These are phyloP conservation scores for Anastatus disparis DNA, from an alignment of 1,140 invertebrate genomes.

Conservation along the genomic window DNA sequence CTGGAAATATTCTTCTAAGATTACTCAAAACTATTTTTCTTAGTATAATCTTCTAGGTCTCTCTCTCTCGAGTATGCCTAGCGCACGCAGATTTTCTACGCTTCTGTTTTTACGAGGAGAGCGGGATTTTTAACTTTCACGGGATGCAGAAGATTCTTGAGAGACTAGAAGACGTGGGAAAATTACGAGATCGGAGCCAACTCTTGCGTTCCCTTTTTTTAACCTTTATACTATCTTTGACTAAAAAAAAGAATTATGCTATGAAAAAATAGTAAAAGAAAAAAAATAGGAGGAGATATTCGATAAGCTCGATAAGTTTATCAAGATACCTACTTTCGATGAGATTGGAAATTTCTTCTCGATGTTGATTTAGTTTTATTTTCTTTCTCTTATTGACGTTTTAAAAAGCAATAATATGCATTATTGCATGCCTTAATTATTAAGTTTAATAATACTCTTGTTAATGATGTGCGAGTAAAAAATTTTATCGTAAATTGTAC, in stretches of 20 bases:
- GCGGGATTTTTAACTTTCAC: constrained; percentile 39
- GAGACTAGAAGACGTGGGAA: constrained; percentile 34
- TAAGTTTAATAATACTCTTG: too few relatives aligned
- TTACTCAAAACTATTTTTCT: constrained; percentile 36
- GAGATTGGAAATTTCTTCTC: not conserved
- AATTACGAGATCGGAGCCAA: constrained; percentile 25
- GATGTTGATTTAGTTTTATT: not conserved
- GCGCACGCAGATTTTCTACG: constrained; percentile 38
- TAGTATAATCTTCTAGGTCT: constrained; percentile 33
- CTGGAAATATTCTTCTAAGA: constrained; percentile 27
- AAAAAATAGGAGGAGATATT: too few relatives aligned
- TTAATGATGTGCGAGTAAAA: not conserved
- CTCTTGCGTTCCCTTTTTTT: too few relatives aligned
- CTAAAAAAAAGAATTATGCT: too few relatives aligned
- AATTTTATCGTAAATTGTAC: too few relatives aligned
- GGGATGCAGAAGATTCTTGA: constrained; percentile 34
- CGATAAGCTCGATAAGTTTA: constrained; percentile 25
- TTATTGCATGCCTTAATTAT: not conserved
- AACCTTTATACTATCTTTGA: not conserved
- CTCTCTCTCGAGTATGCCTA: too few relatives aligned
- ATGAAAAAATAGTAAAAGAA: too few relatives aligned
- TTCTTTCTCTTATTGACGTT: not conserved
- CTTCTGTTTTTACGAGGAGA: constrained; percentile 33
- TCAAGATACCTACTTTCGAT: not conserved
- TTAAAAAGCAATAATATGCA: not conserved